phyloP scores from a whole-genome alignment of 2,888 invertebrate genomes.

The Dioctria linearis region DNA sequence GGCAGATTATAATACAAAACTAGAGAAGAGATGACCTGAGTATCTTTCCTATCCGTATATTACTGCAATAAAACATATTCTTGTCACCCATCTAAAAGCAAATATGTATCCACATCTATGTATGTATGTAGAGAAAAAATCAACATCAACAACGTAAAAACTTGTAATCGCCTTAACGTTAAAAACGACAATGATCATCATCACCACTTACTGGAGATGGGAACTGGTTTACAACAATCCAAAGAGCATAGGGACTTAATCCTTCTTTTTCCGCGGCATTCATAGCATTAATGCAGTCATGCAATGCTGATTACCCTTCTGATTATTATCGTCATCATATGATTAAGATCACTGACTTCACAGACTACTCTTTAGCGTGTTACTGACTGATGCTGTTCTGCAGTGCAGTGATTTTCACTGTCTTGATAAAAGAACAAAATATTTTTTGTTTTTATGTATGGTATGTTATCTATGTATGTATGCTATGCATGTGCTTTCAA shows the following conservation, averaged over 20 bases:
- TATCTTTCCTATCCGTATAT: no score
- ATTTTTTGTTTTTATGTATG: background rate
- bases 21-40: no score
- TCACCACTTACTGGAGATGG: conserved; percentile 10
- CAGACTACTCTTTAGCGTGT: background rate
- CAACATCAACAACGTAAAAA: background rate
- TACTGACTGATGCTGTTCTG: background rate
- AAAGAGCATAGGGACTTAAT: background rate
- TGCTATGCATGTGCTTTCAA: background rate
- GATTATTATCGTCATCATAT: conserved; percentile 25
- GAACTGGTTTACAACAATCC: conserved; percentile 8
- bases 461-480: background rate
- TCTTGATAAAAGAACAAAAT: background rate
- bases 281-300: background rate
- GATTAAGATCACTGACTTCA: conserved; percentile 18
- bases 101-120: background rate
- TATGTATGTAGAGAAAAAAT: background rate
- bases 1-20: no score
- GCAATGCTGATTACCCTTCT: conserved; percentile 8
- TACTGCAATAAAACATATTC: background rate
- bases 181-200: conserved; percentile 16
- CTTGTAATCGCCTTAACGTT: conserved; percentile 16
- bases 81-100: conserved; percentile 3
- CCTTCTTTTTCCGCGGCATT: background rate
- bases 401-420: background rate